Percentiles rank a stretch among this genome's conserved stretches.
These are phyloP conservation scores for Cerceris ruficornis DNA, from an alignment of 2,888 invertebrate genomes.

Conservation along the genomic window DNA sequence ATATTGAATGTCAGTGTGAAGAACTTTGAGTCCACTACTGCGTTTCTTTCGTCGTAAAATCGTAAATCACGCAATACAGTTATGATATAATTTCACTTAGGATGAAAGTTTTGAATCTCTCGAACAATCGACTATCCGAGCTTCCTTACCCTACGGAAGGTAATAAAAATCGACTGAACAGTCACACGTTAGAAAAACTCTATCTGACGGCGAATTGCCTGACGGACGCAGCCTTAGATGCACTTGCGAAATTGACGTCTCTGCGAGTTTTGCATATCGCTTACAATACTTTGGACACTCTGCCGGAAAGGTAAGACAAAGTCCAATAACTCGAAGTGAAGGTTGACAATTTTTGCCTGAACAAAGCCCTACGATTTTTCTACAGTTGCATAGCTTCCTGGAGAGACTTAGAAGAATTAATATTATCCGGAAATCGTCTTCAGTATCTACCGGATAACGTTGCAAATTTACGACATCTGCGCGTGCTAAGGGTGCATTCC, in stretches of 20 bases:
- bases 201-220: constrained; percentile 91
- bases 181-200: constrained; percentile 85
- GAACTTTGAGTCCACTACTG: neutral
- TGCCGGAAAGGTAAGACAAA: constrained; percentile 85
- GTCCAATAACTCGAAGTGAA: neutral
- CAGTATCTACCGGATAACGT: constrained; percentile 90
- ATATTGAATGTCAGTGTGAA: too few species aligned
- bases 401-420: constrained; percentile 91
- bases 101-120: constrained; percentile 88
- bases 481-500: constrained; percentile 91
- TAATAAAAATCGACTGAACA: constrained; percentile 66
- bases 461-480: constrained; percentile 87
- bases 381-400: constrained; percentile 87
- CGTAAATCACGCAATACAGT: neutral
- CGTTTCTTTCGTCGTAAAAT: neutral
- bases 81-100: constrained; percentile 68
- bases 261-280: constrained; percentile 89
- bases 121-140: constrained; percentile 89
- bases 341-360: neutral
- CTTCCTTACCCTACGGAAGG: constrained; percentile 86
- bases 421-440: constrained; percentile 91
- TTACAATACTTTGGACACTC: constrained; percentile 88
- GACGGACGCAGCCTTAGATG: constrained; percentile 87
- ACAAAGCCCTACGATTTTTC: neutral
- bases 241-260: constrained; percentile 86